Conservation (phyloP, 2,888 invertebrate genomes). For the Drosophila anomalata region DNA sequence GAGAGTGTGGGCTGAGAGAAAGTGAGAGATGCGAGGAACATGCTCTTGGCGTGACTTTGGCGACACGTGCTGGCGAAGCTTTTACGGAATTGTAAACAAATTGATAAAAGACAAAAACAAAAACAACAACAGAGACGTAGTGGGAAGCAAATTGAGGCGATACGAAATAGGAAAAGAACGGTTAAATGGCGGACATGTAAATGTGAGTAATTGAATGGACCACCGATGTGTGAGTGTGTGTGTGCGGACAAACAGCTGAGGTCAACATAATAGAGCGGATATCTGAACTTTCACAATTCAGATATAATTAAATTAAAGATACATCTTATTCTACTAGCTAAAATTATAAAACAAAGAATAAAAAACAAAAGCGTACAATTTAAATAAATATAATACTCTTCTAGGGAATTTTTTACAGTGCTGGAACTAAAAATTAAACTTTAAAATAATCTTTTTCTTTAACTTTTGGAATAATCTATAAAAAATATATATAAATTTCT, state of each 20-base stretch:
- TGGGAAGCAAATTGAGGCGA: conserved; percentile 56
- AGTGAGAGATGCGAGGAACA: conserved; percentile 17
- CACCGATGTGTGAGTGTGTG: conserved; percentile 20
- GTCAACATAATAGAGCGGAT: conserved; percentile 37
- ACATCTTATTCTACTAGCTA: too few species aligned
- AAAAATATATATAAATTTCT: too few species aligned
- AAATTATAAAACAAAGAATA: background rate
- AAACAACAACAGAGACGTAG: conserved; percentile 32
- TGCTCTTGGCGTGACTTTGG: conserved; percentile 29
- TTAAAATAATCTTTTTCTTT: background rate
- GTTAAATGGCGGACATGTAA: conserved; percentile 22
- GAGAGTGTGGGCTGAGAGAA: conserved; percentile 2
- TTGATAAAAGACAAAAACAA: conserved; percentile 55
- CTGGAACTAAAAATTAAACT: background rate
- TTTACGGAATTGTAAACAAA: conserved; percentile 69
- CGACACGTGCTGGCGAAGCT: conserved; percentile 67
- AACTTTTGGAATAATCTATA: too few species aligned
- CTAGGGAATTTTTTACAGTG: background rate
- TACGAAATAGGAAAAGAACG: conserved; percentile 38
- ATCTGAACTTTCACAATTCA: background rate
- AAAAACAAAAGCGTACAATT: background rate
- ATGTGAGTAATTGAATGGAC: conserved; percentile 36
- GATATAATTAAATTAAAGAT: background rate
- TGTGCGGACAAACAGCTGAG: conserved; percentile 6
- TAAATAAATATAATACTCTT: too few species aligned